Evolutionary conservation across 1,140 invertebrate genomes (phyloP).

Genomic region (Schlechtendalia chinensis): DNA sequence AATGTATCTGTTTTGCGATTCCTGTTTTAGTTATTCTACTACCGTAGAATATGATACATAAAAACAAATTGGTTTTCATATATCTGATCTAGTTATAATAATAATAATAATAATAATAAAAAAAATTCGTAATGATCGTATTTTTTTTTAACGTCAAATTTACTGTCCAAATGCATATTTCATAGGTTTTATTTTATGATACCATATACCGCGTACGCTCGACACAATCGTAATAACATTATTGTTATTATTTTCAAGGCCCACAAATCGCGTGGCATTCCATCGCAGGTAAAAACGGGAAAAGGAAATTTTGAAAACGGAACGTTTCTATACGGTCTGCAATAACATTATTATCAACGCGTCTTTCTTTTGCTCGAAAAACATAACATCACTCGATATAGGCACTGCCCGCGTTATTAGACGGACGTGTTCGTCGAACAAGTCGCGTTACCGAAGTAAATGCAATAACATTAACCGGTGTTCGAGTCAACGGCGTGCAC

Average conservation of each 20-base stretch:
- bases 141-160: conserved; percentile 5
- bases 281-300: no score
- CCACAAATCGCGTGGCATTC: background rate
- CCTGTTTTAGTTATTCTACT: background rate
- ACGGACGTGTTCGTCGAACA: no score
- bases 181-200: background rate
- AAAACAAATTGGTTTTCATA: conserved; percentile 25
- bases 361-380: no score
- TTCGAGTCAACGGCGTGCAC: no score
- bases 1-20: background rate
- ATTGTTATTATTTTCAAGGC: background rate
- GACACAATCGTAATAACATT: background rate
- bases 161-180: conserved; percentile 16
- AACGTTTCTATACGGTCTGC: background rate
- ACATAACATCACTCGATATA: no score
- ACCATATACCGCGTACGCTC: background rate
- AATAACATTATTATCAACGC: no score
- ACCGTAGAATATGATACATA: background rate
- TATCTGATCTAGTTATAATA: background rate
- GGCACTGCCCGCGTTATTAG: no score
- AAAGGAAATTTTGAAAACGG: background rate
- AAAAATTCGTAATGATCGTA: background rate
- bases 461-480: no score
- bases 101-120: background rate
- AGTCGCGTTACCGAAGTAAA: no score